Base-by-base conservation (phyloP, 1,140 invertebrate species). In the Cyphomyrmex costatus region DNA sequence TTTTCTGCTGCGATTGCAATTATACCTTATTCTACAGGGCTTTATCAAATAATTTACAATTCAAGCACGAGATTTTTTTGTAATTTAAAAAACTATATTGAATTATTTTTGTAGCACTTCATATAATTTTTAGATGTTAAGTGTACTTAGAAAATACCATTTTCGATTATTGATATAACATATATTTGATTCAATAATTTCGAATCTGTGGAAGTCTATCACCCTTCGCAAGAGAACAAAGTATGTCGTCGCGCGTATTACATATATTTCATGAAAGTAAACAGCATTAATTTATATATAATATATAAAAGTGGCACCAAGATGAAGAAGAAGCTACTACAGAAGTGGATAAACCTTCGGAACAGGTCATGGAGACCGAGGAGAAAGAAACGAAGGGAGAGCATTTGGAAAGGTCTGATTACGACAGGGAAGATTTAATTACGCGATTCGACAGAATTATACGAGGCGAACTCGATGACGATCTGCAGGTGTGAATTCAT, bases 391-490 rank as follows among this genome's bases (percentile, higher is more conserved):
- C 90, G n/a, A 93, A 92, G 90, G 36, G 70, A 90, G 73, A 91
- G 61, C 6, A 68, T 68, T 68, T 24, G 42, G 65, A 68, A 24
- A 68, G 36, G 21, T 24, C 36, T 68, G 65, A 68, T 24, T 68
- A 16, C 82, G 92, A 93, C 74, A 94, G 93, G 82, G 94, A 94
- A 90, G 93, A 94, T 91, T 77, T 94, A 12, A 90, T 94, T 49
- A 88, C 91, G 58, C 91, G 93, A 79, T 95, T 95, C 86, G 93
- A 95, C 89, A 91, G 90, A 74, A 66, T 95, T 66, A 65, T 93
- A 33, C 91, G 87, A 85, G 93, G 92, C 71, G 92, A 94, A 65
- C 85, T 86, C 61, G 82, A 92, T 88, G 89, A 92, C 36, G 85
- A 86, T 24, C 66, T 91, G 85, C 90, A 94, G 93, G 93, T 94